Percentiles rank a stretch among this genome's conserved stretches.
phyloP scores from a whole-genome alignment of 2,888 invertebrate species.

The Nemoura dubitans region DNA sequence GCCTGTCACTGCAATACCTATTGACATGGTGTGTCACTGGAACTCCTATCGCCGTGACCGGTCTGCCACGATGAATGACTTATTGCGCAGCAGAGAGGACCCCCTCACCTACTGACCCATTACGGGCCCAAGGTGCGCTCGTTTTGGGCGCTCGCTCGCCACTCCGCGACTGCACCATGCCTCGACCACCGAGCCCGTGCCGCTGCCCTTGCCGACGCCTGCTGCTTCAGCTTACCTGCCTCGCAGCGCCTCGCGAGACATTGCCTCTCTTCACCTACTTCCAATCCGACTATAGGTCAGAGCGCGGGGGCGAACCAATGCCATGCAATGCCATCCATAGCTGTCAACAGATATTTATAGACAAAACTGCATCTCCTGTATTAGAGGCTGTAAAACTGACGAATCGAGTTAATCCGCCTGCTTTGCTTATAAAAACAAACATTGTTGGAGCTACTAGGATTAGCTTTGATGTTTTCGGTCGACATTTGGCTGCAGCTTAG shows the following conservation, averaged over 20 bases:
- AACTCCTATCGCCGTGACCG: too few relatives aligned
- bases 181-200: not conserved
- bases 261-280: not conserved
- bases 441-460: not conserved
- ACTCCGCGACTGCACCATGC: not conserved
- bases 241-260: not conserved
- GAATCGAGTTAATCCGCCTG: not conserved
- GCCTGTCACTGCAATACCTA: too few relatives aligned
- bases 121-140: not conserved
- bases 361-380: not conserved
- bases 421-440: not conserved
- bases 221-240: not conserved
- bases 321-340: too few relatives aligned
- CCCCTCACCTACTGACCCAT: not conserved
- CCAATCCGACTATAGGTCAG: not conserved
- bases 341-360: not conserved
- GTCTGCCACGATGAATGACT: too few relatives aligned
- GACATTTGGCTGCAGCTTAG: not conserved
- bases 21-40: too few relatives aligned
- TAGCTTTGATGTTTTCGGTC: not conserved
- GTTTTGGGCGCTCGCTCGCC: not conserved
- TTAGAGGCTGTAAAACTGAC: too few relatives aligned
- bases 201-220: not conserved
- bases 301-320: not conserved
- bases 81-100: too few relatives aligned